phyloP scores from a whole-genome alignment of 2,888 invertebrate genomes.

The Seira musarum region DNA sequence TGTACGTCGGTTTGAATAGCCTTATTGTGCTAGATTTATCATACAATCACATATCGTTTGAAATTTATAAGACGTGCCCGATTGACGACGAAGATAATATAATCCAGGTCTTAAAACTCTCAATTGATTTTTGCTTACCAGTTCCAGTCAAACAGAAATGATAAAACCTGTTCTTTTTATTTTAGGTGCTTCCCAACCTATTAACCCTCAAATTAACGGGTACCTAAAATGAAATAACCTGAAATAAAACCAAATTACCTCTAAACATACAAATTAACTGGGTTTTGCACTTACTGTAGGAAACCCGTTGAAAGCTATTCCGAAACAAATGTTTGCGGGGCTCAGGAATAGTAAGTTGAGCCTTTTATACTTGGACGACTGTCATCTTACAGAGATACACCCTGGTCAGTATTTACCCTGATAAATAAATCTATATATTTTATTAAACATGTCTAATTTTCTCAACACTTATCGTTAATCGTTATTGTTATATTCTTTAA shows the following conservation, averaged over 20 bases:
- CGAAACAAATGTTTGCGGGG: conserved; percentile 63
- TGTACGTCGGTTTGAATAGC: conserved; percentile 50
- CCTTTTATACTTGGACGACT: conserved; percentile 45
- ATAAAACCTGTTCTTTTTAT: too few relatives aligned
- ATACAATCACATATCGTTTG: conserved; percentile 51
- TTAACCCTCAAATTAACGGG: too few relatives aligned
- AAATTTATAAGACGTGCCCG: conserved; percentile 48
- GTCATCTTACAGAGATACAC: conserved; percentile 52
- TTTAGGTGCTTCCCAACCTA: too few relatives aligned
- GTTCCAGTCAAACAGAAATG: too few relatives aligned
- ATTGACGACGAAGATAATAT: conserved; percentile 28
- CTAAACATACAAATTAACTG: too few relatives aligned
- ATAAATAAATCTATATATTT: neutral
- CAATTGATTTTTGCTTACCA: too few relatives aligned
- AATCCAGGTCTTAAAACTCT: conserved; percentile 57
- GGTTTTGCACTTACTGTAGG: too few relatives aligned
- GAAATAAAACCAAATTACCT: too few relatives aligned
- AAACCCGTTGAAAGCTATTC: conserved; percentile 65
- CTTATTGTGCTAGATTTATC: conserved; percentile 22
- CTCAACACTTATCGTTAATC: neutral
- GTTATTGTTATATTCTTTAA: neutral
- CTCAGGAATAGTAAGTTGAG: conserved; percentile 54
- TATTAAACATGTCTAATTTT: conserved; percentile 19
- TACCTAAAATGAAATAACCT: conserved; percentile 40
- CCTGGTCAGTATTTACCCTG: conserved; percentile 62